These are phyloP conservation scores for Plectus sambesii DNA, from an alignment of 1,140 invertebrate species.

Conservation along the genomic window DNA sequence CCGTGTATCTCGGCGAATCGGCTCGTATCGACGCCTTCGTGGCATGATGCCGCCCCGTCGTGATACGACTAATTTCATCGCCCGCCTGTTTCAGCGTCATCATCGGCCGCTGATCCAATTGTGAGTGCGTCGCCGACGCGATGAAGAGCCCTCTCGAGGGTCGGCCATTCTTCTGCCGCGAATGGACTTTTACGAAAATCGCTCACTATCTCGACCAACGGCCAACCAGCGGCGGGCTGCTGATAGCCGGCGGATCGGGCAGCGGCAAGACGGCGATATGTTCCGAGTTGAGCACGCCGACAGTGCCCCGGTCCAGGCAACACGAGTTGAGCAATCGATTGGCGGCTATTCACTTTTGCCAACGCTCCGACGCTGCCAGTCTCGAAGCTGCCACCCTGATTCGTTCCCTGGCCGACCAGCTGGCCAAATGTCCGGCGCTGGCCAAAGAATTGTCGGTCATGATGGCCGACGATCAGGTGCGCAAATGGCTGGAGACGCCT, in stretches of 20 bases:
- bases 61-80: too few species aligned
- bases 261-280: conserved; percentile 68
- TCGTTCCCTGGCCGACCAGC: too few species aligned
- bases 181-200: conserved; percentile 91
- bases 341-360: conserved; percentile 70
- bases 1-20: too few species aligned
- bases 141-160: too few species aligned
- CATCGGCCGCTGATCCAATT: too few species aligned
- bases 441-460: conserved; percentile 61
- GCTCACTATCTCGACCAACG: conserved; percentile 70
- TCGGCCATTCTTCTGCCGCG: conserved; percentile 65
- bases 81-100: too few species aligned
- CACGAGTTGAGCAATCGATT: conserved; percentile 61
- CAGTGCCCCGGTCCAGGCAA: conserved; percentile 62
- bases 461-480: conserved; percentile 69
- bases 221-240: conserved; percentile 59
- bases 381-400: too few species aligned
- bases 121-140: too few species aligned
- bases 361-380: too few species aligned
- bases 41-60: too few species aligned
- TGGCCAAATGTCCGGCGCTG: conserved; percentile 52
- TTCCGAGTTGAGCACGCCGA: conserved; percentile 65
- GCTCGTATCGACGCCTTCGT: too few species aligned
- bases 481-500: conserved; percentile 62
- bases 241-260: conserved; percentile 73